Percentiles rank a stretch among this genome's conserved stretches.
These are phyloP conservation scores for Papilio gigon DNA, from an alignment of 2,888 invertebrate genomes.

Conservation along the genomic window DNA sequence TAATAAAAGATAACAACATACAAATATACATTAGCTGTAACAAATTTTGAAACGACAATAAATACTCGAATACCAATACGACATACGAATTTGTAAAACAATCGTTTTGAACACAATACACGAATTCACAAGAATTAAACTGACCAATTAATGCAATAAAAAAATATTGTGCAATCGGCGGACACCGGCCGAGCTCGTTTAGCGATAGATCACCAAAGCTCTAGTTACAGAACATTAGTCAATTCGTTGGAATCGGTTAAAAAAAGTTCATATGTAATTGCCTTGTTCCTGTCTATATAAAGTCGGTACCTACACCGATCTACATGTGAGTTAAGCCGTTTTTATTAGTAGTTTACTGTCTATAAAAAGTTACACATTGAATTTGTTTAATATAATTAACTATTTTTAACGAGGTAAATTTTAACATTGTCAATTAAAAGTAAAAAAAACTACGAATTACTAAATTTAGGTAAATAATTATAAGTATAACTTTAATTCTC, in stretches of 20 bases:
- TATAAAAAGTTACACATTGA: slow-evolving; percentile 37
- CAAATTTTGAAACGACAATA: background rate
- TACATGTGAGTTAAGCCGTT: too few species aligned
- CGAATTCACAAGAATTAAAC: slow-evolving; percentile 21
- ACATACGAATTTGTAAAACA: background rate
- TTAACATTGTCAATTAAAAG: background rate
- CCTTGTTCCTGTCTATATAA: slow-evolving; percentile 34
- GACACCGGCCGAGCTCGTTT: slow-evolving; percentile 18
- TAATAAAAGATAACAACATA: background rate
- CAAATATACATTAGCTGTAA: background rate
- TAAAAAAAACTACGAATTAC: too few species aligned
- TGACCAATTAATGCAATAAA: slow-evolving; percentile 25
- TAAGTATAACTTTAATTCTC: too few species aligned
- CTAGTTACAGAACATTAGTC: slow-evolving; percentile 40
- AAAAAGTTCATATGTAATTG: slow-evolving; percentile 31
- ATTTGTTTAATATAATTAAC: slow-evolving; percentile 12
- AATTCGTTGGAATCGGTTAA: slow-evolving; percentile 34
- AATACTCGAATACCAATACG: background rate
- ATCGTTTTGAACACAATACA: background rate
- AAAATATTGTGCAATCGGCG: slow-evolving; percentile 30
- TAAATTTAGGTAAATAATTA: too few species aligned
- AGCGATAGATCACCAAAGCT: slow-evolving; percentile 36
- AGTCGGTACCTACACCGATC: too few species aligned
- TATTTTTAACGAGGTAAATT: background rate
- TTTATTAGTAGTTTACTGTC: too few species aligned